Percentiles rank a stretch among this genome's conserved stretches.
Evolutionary conservation across 35 echinoderm and acorn worm species (phyloP).

Genomic region (Eucidaris tribuloides): DNA sequence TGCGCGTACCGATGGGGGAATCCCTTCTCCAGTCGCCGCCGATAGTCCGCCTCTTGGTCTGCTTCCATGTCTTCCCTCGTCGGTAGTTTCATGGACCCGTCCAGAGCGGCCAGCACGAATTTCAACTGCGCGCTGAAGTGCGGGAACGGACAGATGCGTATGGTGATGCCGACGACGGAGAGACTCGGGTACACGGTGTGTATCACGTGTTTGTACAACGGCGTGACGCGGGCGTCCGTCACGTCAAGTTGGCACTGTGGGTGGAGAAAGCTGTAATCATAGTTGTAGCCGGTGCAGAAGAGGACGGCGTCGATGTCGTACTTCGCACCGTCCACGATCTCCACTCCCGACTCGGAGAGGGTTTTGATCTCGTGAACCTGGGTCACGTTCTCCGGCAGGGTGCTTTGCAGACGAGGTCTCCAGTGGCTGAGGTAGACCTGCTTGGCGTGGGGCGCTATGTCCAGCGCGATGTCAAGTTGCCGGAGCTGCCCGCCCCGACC

Average conservation of each 20-base stretch:
- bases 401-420: background rate
- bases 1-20: slow-evolving; percentile 52
- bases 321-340: slow-evolving; percentile 47
- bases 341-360: slow-evolving; percentile 12
- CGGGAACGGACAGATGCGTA: slow-evolving; percentile 69
- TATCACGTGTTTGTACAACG: slow-evolving; percentile 80
- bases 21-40: slow-evolving; percentile 26
- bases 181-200: slow-evolving; percentile 56
- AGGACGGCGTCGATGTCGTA: slow-evolving; percentile 57
- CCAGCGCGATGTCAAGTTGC: slow-evolving; percentile 70
- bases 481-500: slow-evolving; percentile 79
- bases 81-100: slow-evolving; percentile 67
- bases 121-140: slow-evolving; percentile 50
- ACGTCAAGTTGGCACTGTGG: slow-evolving; percentile 53
- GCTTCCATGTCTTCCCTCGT: slow-evolving; percentile 61
- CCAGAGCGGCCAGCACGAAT: slow-evolving; percentile 43
- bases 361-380: slow-evolving; percentile 26
- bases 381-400: slow-evolving; percentile 55
- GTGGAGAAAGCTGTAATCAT: slow-evolving; percentile 64
- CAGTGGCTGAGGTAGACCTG: slow-evolving; percentile 65
- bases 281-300: slow-evolving; percentile 86
- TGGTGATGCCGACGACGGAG: slow-evolving; percentile 65
- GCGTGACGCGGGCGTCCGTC: slow-evolving; percentile 36
- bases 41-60: slow-evolving; percentile 29
- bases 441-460: slow-evolving; percentile 41